phyloP scores from a whole-genome alignment of 2,797 vertebrate genomes.

The Tapirus indicus region DNA sequence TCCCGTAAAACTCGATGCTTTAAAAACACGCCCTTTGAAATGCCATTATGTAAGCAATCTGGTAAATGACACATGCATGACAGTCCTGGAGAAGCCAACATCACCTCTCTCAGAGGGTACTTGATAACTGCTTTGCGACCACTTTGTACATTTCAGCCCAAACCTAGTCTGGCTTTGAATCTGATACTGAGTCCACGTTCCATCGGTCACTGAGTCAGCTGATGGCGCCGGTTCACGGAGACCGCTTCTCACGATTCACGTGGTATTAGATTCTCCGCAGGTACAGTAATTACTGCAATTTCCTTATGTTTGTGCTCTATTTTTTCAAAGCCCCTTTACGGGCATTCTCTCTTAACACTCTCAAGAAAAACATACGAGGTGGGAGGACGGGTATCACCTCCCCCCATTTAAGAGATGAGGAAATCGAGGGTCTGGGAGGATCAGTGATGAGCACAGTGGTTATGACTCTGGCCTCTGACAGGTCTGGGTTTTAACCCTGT shows the following conservation, averaged over 20 bases:
- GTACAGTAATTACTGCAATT: too few species aligned
- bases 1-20: not conserved
- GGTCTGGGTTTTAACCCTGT: not conserved
- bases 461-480: not conserved
- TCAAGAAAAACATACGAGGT: not conserved
- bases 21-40: not conserved
- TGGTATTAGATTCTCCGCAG: not conserved
- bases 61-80: not conserved
- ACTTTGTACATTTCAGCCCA: not conserved
- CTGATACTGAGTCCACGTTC: too few species aligned
- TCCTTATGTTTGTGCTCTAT: not conserved
- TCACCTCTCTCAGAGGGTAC: too few species aligned
- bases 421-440: not conserved
- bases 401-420: not conserved
- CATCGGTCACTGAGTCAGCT: not conserved
- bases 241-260: rapidly evolving
- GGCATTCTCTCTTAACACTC: not conserved
- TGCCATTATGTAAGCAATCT: not conserved
- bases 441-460: not conserved
- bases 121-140: not conserved
- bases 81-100: not conserved
- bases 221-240: rapidly evolving
- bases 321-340: not conserved
- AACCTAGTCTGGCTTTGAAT: not conserved
- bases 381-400: not conserved